These are phyloP conservation scores for Agrochola lota DNA, from an alignment of 2,888 invertebrate genomes.

Conservation along the genomic window DNA sequence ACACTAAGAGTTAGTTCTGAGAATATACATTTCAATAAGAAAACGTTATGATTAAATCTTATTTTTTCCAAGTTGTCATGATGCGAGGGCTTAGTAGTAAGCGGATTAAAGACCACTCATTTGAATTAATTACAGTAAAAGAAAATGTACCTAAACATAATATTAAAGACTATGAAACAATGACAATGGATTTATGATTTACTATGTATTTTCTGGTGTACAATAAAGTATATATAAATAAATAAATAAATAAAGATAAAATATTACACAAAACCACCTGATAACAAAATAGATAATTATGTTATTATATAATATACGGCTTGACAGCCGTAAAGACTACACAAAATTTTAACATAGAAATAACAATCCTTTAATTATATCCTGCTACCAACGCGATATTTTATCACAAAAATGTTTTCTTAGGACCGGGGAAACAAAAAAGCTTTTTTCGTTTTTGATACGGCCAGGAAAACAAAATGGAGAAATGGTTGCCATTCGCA, in stretches of 20 bases:
- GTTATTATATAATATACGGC: too few species aligned
- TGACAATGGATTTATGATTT: too few species aligned
- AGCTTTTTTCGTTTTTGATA: slow-evolving; percentile 10
- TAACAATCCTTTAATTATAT: slow-evolving; percentile 9
- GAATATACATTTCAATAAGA: background rate
- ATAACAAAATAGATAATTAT: slow-evolving; percentile 1
- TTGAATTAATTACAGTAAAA: background rate
- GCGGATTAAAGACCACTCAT: background rate
- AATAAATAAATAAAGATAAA: too few species aligned
- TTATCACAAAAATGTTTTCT: slow-evolving; percentile 25
- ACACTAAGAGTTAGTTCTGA: background rate
- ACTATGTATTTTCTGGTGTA: too few species aligned
- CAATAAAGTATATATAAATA: too few species aligned
- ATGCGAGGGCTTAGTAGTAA: background rate
- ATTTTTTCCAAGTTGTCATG: too few species aligned
- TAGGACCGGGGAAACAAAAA: slow-evolving; percentile 22
- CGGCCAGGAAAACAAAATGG: slow-evolving; percentile 30
- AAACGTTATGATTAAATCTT: background rate
- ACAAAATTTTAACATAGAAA: slow-evolving; percentile 6
- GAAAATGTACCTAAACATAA: background rate
- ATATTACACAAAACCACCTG: background rate
- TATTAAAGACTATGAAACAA: too few species aligned
- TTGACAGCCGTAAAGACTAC: background rate
- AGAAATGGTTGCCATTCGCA: slow-evolving; percentile 59
- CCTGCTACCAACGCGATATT: background rate